A percentile compares a stretch with the other conserved stretches of the same genome.
These are phyloP conservation scores for Ochropleura leucogaster DNA, from an alignment of 2,888 invertebrate species.

Conservation along the genomic window DNA sequence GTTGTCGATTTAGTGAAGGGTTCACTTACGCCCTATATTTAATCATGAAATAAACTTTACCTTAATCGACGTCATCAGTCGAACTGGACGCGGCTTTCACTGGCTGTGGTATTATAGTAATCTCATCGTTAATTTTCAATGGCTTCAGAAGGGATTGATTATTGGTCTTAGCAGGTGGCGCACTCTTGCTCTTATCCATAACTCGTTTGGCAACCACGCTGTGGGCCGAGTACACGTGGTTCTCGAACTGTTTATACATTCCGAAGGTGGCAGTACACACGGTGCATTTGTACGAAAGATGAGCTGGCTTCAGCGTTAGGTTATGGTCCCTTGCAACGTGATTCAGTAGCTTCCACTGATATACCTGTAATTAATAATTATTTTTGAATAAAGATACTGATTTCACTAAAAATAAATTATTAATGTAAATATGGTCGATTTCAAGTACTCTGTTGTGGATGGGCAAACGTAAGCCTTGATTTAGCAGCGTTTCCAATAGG, in stretches of 20 bases:
- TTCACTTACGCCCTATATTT: too few species aligned
- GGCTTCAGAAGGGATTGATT: constrained; percentile 91
- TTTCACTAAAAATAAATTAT: background rate
- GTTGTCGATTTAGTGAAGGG: too few species aligned
- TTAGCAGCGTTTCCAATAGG: background rate
- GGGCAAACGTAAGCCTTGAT: background rate
- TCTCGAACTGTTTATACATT: constrained; percentile 98
- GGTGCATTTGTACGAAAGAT: constrained; percentile 98
- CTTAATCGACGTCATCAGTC: constrained; percentile 77
- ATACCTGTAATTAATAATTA: constrained; percentile 92
- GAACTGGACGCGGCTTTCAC: constrained; percentile 79
- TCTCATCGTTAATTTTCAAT: constrained; percentile 96
- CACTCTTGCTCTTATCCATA: constrained; percentile 82
- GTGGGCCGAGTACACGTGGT: constrained; percentile 98
- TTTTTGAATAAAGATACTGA: background rate
- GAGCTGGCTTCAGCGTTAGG: constrained; percentile 97
- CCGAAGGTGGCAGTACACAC: constrained; percentile 98
- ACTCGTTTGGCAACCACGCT: constrained; percentile 96
- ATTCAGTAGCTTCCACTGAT: constrained; percentile 97
- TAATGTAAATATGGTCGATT: background rate
- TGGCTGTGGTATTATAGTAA: constrained; percentile 97
- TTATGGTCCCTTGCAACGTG: constrained; percentile 98
- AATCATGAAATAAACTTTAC: constrained; percentile 55
- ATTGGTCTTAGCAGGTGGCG: constrained; percentile 71
- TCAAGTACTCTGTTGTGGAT: background rate